Percentiles rank a stretch among this genome's conserved stretches.
Evolutionary conservation across 2,797 vertebrate genomes (phyloP).

Genomic region (Gambusia yucatana): DNA sequence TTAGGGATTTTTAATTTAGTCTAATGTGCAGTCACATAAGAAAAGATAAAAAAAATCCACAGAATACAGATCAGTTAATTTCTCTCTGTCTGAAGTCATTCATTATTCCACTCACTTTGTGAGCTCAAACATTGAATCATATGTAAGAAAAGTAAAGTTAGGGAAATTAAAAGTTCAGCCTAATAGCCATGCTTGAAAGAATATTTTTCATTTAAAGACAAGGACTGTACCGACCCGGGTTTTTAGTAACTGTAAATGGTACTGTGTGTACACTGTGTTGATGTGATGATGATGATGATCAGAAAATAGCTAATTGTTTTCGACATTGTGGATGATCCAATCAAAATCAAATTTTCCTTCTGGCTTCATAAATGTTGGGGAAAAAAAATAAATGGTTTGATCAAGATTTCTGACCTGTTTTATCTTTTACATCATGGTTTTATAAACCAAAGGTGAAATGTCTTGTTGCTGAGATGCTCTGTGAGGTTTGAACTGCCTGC

Average conservation of each 20-base stretch:
- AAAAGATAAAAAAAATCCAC: not conserved
- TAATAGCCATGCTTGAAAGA: slow-evolving; percentile 8
- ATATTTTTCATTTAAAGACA: slow-evolving; percentile 19
- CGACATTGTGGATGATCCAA: slow-evolving; percentile 68
- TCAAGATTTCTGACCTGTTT: slow-evolving; percentile 5
- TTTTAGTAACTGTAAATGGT: slow-evolving; percentile 71
- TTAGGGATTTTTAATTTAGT: not conserved
- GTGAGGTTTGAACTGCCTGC: not conserved
- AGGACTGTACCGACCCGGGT: slow-evolving; percentile 44
- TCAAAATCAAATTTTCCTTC: slow-evolving; percentile 59
- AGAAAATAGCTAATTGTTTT: slow-evolving; percentile 65
- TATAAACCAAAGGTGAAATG: not conserved
- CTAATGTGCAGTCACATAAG: not conserved
- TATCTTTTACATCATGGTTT: not conserved
- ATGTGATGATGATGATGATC: slow-evolving; percentile 76
- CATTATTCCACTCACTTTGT: slow-evolving; percentile 10
- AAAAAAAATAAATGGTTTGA: slow-evolving; percentile 79
- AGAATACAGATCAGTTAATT: slow-evolving; percentile 50
- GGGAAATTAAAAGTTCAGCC: slow-evolving; percentile 4
- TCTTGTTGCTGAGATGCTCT: not conserved
- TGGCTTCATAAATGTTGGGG: slow-evolving; percentile 73
- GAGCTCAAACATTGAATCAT: slow-evolving; percentile 24
- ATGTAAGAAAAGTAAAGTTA: slow-evolving; percentile 16
- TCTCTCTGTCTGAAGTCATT: slow-evolving; percentile 7
- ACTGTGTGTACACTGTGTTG: slow-evolving; percentile 72